A percentile compares a stretch with the other conserved stretches of the same genome.
Evolutionary conservation across 2,888 invertebrate species (phyloP).

Genomic region (Ennomos erosarius): DNA sequence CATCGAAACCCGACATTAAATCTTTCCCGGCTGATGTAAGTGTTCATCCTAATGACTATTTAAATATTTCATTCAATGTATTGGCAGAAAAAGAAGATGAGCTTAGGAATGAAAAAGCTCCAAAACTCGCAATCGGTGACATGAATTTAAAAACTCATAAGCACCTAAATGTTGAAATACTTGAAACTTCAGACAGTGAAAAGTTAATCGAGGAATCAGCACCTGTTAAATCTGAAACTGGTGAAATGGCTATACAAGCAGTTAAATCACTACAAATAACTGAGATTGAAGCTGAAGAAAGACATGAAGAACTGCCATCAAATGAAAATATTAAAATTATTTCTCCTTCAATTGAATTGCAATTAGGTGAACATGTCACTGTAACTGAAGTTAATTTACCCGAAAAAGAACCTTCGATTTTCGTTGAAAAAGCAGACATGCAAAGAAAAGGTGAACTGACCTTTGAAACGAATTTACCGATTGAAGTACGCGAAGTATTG

Average conservation of each 20-base stretch:
- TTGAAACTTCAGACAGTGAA: slow-evolving; percentile 57
- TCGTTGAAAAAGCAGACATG: slow-evolving; percentile 35
- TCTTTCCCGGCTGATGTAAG: slow-evolving; percentile 64
- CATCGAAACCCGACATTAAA: slow-evolving; percentile 45
- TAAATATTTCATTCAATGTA: slow-evolving; percentile 57
- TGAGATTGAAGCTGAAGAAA: slow-evolving; percentile 79
- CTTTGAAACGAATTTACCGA: slow-evolving; percentile 55
- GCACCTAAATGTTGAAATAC: slow-evolving; percentile 59
- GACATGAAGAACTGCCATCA: slow-evolving; percentile 47
- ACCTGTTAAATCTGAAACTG: slow-evolving; percentile 44
- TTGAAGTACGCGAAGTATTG: slow-evolving; percentile 58
- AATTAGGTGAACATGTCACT: slow-evolving; percentile 74
- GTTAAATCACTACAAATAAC: slow-evolving; percentile 63
- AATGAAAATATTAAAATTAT: slow-evolving; percentile 41
- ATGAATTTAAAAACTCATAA: slow-evolving; percentile 52
- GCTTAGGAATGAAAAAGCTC: slow-evolving; percentile 44
- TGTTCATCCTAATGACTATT: slow-evolving; percentile 72
- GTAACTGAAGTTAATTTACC: slow-evolving; percentile 78
- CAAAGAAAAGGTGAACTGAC: slow-evolving; percentile 45
- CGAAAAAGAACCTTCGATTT: slow-evolving; percentile 71
- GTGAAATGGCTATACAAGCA: slow-evolving; percentile 51
- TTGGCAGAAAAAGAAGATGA: slow-evolving; percentile 59
- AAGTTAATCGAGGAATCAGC: slow-evolving; percentile 40
- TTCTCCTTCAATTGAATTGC: slow-evolving; percentile 49
- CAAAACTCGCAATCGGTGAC: slow-evolving; percentile 48